Percentiles rank a stretch among this genome's conserved stretches.
phyloP scores from a whole-genome alignment of 1,140 invertebrate genomes.

The Sycophila sp. region DNA sequence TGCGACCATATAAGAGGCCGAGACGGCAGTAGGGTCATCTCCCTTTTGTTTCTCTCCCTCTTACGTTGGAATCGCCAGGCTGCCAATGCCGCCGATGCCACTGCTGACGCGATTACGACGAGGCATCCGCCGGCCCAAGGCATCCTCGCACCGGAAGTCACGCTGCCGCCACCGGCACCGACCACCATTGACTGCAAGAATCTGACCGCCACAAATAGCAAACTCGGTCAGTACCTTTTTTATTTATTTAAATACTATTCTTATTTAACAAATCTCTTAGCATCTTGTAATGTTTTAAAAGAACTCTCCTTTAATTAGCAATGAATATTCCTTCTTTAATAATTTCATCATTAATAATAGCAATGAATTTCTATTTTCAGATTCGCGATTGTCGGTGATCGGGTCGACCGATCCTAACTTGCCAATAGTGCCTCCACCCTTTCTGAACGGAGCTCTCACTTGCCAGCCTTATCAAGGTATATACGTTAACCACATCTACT shows the following conservation, averaged over 20 bases:
- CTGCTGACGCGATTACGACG: constrained; percentile 37
- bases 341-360: not conserved
- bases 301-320: too few relatives aligned
- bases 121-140: constrained; percentile 32
- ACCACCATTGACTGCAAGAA: constrained; percentile 57
- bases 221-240: constrained; percentile 44
- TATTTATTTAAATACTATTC: too few relatives aligned
- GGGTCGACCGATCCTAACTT: constrained; percentile 56
- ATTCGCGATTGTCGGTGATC: constrained; percentile 57
- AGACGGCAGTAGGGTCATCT: constrained; percentile 51
- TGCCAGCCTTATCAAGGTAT: constrained; percentile 65
- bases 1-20: constrained; percentile 58
- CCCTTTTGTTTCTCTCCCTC: constrained; percentile 53
- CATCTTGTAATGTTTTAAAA: too few relatives aligned
- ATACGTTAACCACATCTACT: constrained; percentile 77
- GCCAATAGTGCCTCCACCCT: constrained; percentile 64
- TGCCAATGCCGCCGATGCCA: constrained; percentile 50
- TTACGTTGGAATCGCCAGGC: constrained; percentile 45
- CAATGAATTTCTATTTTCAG: constrained; percentile 35
- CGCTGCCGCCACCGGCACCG: constrained; percentile 51
- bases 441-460: constrained; percentile 61
- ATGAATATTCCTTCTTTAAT: not conserved
- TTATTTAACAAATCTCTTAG: too few relatives aligned
- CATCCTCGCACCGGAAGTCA: constrained; percentile 52
- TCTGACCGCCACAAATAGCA: constrained; percentile 51